These are phyloP conservation scores for Drosophila kohkoa DNA, from an alignment of 1,140 invertebrate genomes.

Conservation along the genomic window DNA sequence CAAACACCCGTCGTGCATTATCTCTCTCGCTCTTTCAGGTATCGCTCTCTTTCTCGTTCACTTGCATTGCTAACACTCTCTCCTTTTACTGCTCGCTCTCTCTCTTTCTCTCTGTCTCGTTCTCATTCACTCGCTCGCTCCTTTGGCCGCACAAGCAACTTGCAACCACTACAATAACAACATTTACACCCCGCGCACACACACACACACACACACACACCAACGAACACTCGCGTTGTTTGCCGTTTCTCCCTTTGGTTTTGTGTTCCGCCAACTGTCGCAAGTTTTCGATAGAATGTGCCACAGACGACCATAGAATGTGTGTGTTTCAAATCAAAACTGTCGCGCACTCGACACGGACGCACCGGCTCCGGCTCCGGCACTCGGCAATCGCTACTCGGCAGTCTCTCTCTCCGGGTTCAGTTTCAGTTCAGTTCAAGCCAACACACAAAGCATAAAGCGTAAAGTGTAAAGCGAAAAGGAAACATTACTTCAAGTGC, in stretches of 20 bases:
- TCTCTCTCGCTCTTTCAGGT: slow-evolving; percentile 31
- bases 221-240: slow-evolving; percentile 50
- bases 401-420: slow-evolving; percentile 14
- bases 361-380: slow-evolving; percentile 66
- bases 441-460: background rate
- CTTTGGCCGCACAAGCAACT: slow-evolving; percentile 35
- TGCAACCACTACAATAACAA: slow-evolving; percentile 70
- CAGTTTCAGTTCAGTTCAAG: slow-evolving; percentile 8
- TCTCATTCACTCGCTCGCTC: slow-evolving; percentile 23
- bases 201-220: slow-evolving; percentile 7
- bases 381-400: slow-evolving; percentile 12
- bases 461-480: background rate
- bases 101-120: background rate
- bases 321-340: slow-evolving; percentile 76
- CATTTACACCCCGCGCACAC: slow-evolving; percentile 36
- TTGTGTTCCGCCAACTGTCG: slow-evolving; percentile 65
- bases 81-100: background rate
- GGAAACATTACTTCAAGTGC: slow-evolving; percentile 23
- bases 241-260: slow-evolving; percentile 57
- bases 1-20: slow-evolving; percentile 55
- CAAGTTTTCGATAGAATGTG: slow-evolving; percentile 76
- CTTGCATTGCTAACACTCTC: background rate
- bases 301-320: slow-evolving; percentile 49
- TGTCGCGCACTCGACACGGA: slow-evolving; percentile 82
- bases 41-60: slow-evolving; percentile 24